Evolutionary conservation across 30 jellyfish, hydroid and myxozoan species (phyloP).

Genomic region (Sanderia malayensis): DNA sequence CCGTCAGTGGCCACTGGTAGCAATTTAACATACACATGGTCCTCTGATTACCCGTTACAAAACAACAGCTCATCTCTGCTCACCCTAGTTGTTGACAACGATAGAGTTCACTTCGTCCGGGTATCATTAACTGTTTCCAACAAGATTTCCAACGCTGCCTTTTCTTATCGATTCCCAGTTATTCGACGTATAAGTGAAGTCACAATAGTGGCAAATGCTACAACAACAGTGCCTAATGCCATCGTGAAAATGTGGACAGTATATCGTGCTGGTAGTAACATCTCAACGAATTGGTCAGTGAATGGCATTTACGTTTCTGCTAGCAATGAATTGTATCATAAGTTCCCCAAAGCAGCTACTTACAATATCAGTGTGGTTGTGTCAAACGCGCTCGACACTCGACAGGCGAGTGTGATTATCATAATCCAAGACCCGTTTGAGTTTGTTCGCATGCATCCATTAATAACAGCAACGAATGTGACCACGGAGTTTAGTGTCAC

Average conservation of each 20-base stretch:
- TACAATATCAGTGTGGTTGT: slow-evolving; percentile 14
- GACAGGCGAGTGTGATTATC: background rate
- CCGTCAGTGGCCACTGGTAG: slow-evolving; percentile 41
- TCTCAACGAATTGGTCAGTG: slow-evolving; percentile 47
- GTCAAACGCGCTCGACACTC: slow-evolving; percentile 6
- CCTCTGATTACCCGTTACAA: background rate
- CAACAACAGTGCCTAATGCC: background rate
- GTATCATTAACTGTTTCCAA: slow-evolving; percentile 23
- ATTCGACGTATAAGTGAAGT: slow-evolving; percentile 37
- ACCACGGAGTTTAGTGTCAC: slow-evolving; percentile 7
- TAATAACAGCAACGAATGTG: slow-evolving; percentile 17
- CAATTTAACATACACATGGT: slow-evolving; percentile 40
- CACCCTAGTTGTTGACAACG: background rate
- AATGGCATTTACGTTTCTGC: background rate
- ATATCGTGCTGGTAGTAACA: slow-evolving; percentile 27
- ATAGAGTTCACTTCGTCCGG: background rate
- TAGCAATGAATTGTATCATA: background rate
- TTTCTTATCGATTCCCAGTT: slow-evolving; percentile 35
- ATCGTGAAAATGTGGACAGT: background rate
- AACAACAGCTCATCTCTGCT: background rate
- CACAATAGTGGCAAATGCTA: background rate
- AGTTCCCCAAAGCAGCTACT: slow-evolving; percentile 29
- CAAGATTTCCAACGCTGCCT: slow-evolving; percentile 14
- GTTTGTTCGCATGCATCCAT: slow-evolving; percentile 12
- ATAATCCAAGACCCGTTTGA: slow-evolving; percentile 19